Conservation (phyloP, 2,888 invertebrate genomes). For the Plutella xylostella region DNA sequence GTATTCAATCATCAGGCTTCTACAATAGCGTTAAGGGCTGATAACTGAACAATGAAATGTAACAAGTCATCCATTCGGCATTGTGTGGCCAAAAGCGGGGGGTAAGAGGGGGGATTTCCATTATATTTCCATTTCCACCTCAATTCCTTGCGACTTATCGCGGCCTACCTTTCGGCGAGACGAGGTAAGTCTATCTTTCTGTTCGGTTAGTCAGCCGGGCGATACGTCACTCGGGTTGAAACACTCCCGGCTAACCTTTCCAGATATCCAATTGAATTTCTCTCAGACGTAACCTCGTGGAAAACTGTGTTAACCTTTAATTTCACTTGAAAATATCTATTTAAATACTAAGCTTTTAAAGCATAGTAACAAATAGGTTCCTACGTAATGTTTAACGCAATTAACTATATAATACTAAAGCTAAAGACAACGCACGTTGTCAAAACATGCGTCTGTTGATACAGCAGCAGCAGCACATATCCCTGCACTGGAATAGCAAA, state of each 20-base stretch:
- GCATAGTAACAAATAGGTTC: too few relatives aligned
- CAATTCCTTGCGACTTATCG: conserved; percentile 64
- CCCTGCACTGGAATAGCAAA: neutral
- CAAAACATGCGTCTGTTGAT: conserved; percentile 3
- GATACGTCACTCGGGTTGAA: conserved; percentile 36
- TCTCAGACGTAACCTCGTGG: too few relatives aligned
- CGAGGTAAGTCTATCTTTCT: conserved; percentile 67
- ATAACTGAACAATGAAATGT: conserved; percentile 71
- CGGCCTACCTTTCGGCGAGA: conserved; percentile 54
- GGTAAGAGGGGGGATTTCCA: conserved; percentile 40
- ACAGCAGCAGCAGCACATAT: too few relatives aligned
- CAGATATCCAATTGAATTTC: too few relatives aligned
- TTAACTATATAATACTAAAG: neutral
- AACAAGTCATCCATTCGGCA: conserved; percentile 68
- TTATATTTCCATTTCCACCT: conserved; percentile 71
- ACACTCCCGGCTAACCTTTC: too few relatives aligned
- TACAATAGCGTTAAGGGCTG: conserved; percentile 63
- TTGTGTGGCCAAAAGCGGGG: conserved; percentile 41
- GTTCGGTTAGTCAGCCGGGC: conserved; percentile 53
- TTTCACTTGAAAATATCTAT: too few relatives aligned
- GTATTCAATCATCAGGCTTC: conserved; percentile 65
- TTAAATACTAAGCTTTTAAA: too few relatives aligned
- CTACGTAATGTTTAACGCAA: too few relatives aligned
- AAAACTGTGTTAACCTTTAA: too few relatives aligned
- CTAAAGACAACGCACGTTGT: conserved; percentile 2